Percentiles rank a stretch among this genome's conserved stretches.
phyloP scores from a whole-genome alignment of 2,113 vertebrate species.

The Oryzias javanicus region DNA sequence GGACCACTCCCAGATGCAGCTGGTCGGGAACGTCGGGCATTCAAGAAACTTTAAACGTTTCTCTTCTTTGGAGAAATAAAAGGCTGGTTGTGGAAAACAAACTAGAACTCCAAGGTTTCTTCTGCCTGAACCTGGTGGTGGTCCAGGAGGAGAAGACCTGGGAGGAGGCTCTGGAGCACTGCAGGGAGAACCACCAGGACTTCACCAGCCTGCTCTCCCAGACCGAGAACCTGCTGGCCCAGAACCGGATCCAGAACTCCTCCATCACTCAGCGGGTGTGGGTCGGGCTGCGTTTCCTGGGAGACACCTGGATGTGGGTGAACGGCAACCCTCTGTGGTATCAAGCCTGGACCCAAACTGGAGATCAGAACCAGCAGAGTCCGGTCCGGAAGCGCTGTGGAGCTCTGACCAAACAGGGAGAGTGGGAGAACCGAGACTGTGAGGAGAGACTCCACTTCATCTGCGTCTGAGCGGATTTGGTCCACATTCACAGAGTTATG shows the following conservation, averaged over 20 bases:
- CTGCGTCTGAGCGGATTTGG: background rate
- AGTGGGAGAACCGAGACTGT: too few species aligned
- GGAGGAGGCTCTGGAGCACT: constrained; percentile 40
- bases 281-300: constrained; percentile 42
- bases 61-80: too few species aligned
- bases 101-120: background rate
- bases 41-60: too few species aligned
- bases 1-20: background rate
- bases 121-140: background rate
- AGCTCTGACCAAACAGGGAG: too few species aligned
- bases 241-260: background rate
- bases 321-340: constrained; percentile 1
- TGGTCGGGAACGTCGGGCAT: background rate
- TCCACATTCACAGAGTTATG: background rate
- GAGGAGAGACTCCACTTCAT: background rate
- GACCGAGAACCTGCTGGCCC: background rate
- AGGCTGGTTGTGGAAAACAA: background rate
- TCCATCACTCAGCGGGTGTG: background rate
- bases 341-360: background rate
- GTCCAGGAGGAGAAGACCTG: constrained; percentile 13
- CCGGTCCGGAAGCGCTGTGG: background rate
- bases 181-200: background rate
- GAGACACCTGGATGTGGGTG: constrained; percentile 36
- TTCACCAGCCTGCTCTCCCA: constrained; percentile 17
- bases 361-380: background rate